Percentiles rank a stretch among this genome's conserved stretches.
Conservation (phyloP, 2,113 vertebrate species). For the Connochaetes taurinus region DNA sequence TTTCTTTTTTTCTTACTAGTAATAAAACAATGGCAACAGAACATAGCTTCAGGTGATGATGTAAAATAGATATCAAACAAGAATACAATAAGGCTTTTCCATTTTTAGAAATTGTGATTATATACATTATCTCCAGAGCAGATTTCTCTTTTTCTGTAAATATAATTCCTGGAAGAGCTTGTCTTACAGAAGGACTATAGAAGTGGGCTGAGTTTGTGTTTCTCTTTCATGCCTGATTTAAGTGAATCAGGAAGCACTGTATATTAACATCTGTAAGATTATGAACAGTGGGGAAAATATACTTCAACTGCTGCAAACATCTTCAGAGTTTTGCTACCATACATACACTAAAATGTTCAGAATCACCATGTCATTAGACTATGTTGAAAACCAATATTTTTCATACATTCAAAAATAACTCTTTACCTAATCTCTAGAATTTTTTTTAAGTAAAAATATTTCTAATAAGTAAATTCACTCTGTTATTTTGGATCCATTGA, state of each 20-base stretch:
- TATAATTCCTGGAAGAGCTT: conserved; percentile 51
- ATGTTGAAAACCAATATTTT: not conserved
- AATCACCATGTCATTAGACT: not conserved
- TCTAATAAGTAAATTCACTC: not conserved
- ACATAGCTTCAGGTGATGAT: conserved; percentile 58
- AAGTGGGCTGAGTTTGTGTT: not conserved
- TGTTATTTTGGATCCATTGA: not conserved
- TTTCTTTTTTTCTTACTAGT: conserved; percentile 27
- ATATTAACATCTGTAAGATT: not conserved
- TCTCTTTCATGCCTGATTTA: conserved; percentile 19
- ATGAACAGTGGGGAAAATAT: not conserved
- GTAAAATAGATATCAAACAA: conserved; percentile 56
- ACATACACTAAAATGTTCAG: not conserved
- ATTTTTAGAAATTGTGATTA: conserved; percentile 68
- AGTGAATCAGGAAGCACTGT: not conserved
- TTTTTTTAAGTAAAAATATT: not conserved
- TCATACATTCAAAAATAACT: not conserved
- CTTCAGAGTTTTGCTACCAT: not conserved
- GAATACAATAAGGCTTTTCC: conserved; percentile 48
- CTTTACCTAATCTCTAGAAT: not conserved
- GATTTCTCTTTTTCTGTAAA: conserved; percentile 56
- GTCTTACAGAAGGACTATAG: not conserved
- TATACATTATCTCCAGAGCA: conserved; percentile 49
- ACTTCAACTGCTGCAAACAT: not conserved
- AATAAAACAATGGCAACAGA: conserved; percentile 39